phyloP scores from a whole-genome alignment of 1,140 invertebrate species.

The Pomacea maculata region DNA sequence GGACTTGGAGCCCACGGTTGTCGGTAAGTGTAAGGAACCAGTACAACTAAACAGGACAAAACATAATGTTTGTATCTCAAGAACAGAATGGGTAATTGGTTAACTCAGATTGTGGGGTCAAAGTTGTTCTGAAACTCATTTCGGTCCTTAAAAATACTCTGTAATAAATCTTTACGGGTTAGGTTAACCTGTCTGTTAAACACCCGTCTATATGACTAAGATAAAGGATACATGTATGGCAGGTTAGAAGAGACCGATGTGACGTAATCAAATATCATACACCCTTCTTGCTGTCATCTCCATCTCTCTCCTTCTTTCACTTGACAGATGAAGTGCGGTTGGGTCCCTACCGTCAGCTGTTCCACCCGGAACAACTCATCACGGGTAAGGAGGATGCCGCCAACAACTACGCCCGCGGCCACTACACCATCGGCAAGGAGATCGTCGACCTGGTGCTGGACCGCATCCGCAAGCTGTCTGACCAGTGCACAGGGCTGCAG shows the following conservation, averaged over 20 bases:
- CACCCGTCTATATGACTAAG: no score
- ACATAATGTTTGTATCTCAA: not conserved
- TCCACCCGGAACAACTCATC: conserved; percentile 38
- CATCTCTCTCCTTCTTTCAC: not conserved
- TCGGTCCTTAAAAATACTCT: no score
- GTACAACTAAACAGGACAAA: not conserved
- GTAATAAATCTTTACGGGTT: no score
- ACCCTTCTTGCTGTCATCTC: no score
- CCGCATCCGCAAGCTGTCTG: conserved; percentile 53
- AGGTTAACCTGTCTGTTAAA: no score
- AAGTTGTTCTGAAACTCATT: no score
- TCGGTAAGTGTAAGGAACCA: conserved; percentile 69
- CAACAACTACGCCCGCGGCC: conserved; percentile 65
- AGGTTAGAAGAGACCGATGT: no score
- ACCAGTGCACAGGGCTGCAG: conserved; percentile 57
- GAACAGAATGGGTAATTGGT: no score
- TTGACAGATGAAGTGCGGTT: conserved; percentile 56
- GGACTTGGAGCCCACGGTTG: conserved; percentile 83
- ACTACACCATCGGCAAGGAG: conserved; percentile 66
- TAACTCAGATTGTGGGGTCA: no score
- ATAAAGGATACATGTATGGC: no score
- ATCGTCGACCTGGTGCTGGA: conserved; percentile 64
- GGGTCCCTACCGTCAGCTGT: conserved; percentile 41
- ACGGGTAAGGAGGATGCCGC: conserved; percentile 83
- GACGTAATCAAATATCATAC: no score